Conservation (phyloP, 2,888 invertebrate genomes). For the Mythimna lalbum region DNA sequence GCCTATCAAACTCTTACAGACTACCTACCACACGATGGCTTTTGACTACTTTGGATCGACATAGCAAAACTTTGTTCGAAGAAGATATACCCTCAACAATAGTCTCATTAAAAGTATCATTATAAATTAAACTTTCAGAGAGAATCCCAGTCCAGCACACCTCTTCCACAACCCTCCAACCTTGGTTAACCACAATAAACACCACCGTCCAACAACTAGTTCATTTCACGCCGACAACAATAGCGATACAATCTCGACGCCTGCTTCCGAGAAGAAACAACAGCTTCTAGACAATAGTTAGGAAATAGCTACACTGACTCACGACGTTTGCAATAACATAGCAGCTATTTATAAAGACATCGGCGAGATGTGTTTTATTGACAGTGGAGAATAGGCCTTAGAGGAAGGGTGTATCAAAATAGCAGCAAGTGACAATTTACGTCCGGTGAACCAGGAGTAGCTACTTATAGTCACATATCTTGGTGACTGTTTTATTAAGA, state of each 20-base stretch:
- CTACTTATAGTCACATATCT: too few relatives aligned
- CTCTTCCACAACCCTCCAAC: slow-evolving; percentile 6
- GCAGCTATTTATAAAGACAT: slow-evolving; percentile 39
- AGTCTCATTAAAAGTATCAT: neutral
- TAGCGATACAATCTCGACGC: slow-evolving; percentile 71
- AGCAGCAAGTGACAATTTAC: neutral
- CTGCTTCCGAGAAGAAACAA: slow-evolving; percentile 72
- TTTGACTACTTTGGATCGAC: neutral
- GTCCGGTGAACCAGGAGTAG: too few relatives aligned
- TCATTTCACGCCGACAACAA: slow-evolving; percentile 44
- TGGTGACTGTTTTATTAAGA: neutral
- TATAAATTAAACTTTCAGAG: neutral
- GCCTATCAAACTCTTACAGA: neutral
- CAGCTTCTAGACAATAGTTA: slow-evolving; percentile 65
- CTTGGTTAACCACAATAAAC: slow-evolving; percentile 21
- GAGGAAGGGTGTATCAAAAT: neutral
- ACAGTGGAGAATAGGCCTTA: neutral
- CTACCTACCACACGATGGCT: neutral
- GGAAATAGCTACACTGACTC: slow-evolving; percentile 59
- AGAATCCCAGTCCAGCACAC: neutral
- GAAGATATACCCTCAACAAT: neutral
- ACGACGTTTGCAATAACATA: slow-evolving; percentile 33
- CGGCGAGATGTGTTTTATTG: slow-evolving; percentile 24
- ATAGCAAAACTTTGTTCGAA: neutral
- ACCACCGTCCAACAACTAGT: slow-evolving; percentile 25